These are phyloP conservation scores for Myotis findleyi DNA, from an alignment of 2,797 vertebrate species.

Conservation along the genomic window DNA sequence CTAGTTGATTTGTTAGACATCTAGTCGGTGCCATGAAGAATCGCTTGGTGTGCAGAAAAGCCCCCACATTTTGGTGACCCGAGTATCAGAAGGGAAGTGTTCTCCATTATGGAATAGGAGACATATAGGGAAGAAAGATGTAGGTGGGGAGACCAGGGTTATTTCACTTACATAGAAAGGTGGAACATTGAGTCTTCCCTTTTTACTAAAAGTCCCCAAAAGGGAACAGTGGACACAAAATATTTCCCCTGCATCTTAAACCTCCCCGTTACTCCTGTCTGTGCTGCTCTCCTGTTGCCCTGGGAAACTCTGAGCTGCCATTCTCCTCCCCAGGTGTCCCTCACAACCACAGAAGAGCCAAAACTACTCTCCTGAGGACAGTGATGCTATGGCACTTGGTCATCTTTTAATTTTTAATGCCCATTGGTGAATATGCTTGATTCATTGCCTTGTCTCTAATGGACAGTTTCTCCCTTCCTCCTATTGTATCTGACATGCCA, in stretches of 20 bases:
- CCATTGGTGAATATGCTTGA: neutral
- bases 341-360: no score
- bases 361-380: neutral
- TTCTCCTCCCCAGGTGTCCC: no score
- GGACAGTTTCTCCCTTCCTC: neutral
- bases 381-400: fast-evolving
- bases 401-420: neutral
- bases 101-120: neutral
- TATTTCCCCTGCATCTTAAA: neutral
- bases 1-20: neutral
- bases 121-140: neutral
- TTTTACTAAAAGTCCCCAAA: neutral
- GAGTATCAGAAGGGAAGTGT: neutral
- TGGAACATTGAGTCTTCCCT: neutral
- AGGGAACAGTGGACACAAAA: no score
- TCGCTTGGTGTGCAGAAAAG: neutral
- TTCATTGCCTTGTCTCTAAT: neutral
- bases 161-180: neutral
- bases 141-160: neutral
- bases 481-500: neutral
- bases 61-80: no score
- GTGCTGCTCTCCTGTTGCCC: neutral
- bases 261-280: neutral
- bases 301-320: neutral
- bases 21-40: no score